Evolutionary conservation across 2,797 vertebrate species (phyloP), one percentile per base, ranked within the genome.

Genomic region (Pangasius djambal): DNA sequence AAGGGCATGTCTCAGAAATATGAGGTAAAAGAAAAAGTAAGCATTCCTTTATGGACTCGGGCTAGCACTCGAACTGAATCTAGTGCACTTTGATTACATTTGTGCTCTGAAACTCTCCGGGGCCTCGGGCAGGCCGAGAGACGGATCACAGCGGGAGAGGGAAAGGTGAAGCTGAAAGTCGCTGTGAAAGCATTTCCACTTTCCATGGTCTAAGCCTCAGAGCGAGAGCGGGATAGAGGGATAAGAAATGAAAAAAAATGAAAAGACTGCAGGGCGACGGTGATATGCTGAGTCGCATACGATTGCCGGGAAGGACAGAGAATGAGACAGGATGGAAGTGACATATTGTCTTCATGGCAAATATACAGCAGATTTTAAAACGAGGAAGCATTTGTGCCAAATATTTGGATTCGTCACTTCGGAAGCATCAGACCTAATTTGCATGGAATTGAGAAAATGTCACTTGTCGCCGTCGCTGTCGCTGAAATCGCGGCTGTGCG

Each of bases 121-220:
- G 52, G 83, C 83, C 83, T 69, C 63, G 16, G 83, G 44, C 82
- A 52, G 83, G 15, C 40, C n/a, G 61, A 52, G 44, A 8, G 61
- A 52, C 4, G 44, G 63, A 84, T 69, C 83, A 34, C 83, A 67
- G 83, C 25, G 28, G 63, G 63, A 84, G 63, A 50, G 40, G 7
- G 83, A 34, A 69, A 84, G 63, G 44, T 50, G 83, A 84, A 69
- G 48, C 63, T 85, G 13, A 85, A 85, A 70, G 65, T 85, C 65
- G 31, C 65, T 70, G 83, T 34, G 48, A 85, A 85, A 55, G 65
- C 83, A 69, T 34, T 85, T 69, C 48, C 65, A 70, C 65, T 85
- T 70, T 85, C 83, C n/a, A 9, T 20, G 10, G 83, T 52, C n/a
- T 70, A 37, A 70, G n/a, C 83, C 65, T 52, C 13, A 20, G 44